Evolutionary conservation across 2,113 vertebrate genomes (phyloP), one percentile per base, ranked within the genome.

Genomic region (Rhinoderma darwinii): DNA sequence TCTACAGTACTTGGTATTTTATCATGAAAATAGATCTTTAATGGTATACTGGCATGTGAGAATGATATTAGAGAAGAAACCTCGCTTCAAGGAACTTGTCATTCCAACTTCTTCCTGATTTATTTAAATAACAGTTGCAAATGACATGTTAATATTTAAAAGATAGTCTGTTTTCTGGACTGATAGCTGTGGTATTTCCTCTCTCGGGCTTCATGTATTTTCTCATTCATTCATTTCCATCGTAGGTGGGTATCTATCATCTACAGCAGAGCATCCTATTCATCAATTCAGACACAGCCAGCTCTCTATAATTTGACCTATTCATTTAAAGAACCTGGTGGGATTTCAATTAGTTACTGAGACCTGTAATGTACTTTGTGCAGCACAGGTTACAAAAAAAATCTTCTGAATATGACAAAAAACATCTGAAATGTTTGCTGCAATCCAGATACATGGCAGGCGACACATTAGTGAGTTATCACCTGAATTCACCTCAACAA

Each of bases 291-390:
- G 79, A 82, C 86, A 82, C 79, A 87, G 86, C 54, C 70, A 37
- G 78, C 70, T 74, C 79, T 75, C 79, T 87, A 54, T 82, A 87
- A 87, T 87, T 87, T 87, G 86, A 87, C 86, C 86, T 87, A 87
- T 87, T 82, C 86, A 87, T 87, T 87, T 87, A 87, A 82, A 82
- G 68, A 87, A 54, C 86, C 78, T 87, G 74, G 86, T 87, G 86
- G 86, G 86, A 87, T 82, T 82, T 82, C 86, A 87, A 87, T 87
- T 87, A 87, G 86, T 87, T 81, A 75, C 51, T 66, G 30, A 87
- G 79, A 82, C 74, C 68, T 75, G 86, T 87, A 82, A 87, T 82
- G 54, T 87, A 82, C 68, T 75, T 79, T 87, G 27, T 75, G 56
- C 51, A 20, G 54, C 27, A 43, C 27, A n/a, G 27, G 25, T 51